phyloP scores from a whole-genome alignment of 2,888 invertebrate genomes.

The Ptilodon capucinus region DNA sequence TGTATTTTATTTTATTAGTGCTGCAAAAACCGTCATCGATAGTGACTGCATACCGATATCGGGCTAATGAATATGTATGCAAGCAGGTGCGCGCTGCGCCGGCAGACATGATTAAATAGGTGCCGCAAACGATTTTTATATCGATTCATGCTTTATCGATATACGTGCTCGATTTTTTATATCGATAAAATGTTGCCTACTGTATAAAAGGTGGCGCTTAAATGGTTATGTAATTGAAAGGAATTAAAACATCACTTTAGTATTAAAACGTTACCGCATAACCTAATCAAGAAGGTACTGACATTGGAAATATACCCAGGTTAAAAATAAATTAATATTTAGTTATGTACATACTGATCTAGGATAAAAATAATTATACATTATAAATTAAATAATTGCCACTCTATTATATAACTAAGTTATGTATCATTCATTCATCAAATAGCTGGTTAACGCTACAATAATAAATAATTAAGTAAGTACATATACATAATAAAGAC shows the following conservation, averaged over 20 bases:
- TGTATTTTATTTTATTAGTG: conserved; percentile 34
- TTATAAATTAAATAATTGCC: neutral
- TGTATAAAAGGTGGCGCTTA: conserved; percentile 24
- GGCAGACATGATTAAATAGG: conserved; percentile 71
- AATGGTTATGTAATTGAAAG: neutral
- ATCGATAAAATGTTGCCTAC: conserved; percentile 44
- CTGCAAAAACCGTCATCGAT: conserved; percentile 69
- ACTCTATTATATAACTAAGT: neutral
- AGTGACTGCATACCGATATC: conserved; percentile 65
- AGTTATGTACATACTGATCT: too few relatives aligned
- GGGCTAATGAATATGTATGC: conserved; percentile 78
- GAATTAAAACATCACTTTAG: too few relatives aligned
- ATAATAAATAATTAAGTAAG: conserved; percentile 1
- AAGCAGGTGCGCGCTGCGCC: conserved; percentile 62
- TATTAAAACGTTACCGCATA: too few relatives aligned
- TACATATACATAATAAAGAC: too few relatives aligned
- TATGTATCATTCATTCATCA: neutral
- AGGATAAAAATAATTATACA: too few relatives aligned
- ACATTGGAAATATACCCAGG: too few relatives aligned
- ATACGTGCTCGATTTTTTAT: conserved; percentile 46
- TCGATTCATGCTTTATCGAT: conserved; percentile 58
- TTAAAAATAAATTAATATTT: too few relatives aligned
- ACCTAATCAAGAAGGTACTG: too few relatives aligned
- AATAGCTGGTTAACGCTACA: neutral
- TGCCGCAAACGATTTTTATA: conserved; percentile 74